Conservation (phyloP, 2,888 invertebrate genomes). For the Zelleria hepariella region DNA sequence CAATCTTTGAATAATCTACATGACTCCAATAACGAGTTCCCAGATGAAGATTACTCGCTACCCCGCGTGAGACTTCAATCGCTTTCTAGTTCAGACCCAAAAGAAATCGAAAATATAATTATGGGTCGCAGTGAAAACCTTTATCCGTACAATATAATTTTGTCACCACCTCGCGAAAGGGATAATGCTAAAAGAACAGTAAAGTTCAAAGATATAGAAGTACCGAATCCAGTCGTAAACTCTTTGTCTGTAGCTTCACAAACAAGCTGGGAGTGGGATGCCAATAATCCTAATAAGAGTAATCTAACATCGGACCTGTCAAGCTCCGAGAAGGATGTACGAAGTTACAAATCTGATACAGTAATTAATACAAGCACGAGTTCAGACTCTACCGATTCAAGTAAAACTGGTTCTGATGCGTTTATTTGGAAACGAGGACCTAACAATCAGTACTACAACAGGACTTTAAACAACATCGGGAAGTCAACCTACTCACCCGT, state of each 20-base stretch:
- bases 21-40: constrained; percentile 30
- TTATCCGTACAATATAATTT: constrained; percentile 57
- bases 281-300: background rate
- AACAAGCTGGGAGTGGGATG: background rate
- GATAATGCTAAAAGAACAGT: constrained; percentile 39
- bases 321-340: constrained; percentile 17
- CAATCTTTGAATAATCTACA: background rate
- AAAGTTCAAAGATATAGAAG: constrained; percentile 32
- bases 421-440: constrained; percentile 37
- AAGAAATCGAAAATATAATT: constrained; percentile 51
- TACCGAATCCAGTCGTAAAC: background rate
- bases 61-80: constrained; percentile 39
- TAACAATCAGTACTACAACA: constrained; percentile 13
- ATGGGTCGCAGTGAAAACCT: constrained; percentile 46
- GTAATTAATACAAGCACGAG: constrained; percentile 20
- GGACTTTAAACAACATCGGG: constrained; percentile 15
- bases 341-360: constrained; percentile 12
- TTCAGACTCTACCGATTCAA: constrained; percentile 39
- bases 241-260: constrained; percentile 4
- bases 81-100: constrained; percentile 20
- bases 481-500: constrained; percentile 29
- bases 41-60: constrained; percentile 41
- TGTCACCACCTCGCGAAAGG: constrained; percentile 49
- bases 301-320: constrained; percentile 16
- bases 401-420: constrained; percentile 37